phyloP scores from a whole-genome alignment of 2,797 vertebrate genomes.

The Anguilla pacifica region DNA sequence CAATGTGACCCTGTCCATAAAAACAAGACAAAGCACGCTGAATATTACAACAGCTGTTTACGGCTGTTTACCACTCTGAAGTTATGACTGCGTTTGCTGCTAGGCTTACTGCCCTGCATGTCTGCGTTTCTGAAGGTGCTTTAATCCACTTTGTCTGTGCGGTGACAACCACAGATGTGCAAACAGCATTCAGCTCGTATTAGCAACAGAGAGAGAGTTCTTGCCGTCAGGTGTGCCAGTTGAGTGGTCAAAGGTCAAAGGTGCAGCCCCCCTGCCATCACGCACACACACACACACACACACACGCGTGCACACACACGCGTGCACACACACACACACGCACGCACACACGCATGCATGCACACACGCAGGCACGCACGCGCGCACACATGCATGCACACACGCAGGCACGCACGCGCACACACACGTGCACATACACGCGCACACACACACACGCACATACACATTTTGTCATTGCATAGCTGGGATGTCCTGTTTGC shows the following conservation, averaged over 20 bases:
- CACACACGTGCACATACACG: background rate
- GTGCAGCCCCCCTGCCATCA: background rate
- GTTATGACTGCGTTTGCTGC: background rate
- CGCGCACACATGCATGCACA: background rate
- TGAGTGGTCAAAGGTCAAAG: background rate
- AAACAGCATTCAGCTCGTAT: background rate
- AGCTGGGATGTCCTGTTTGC: background rate
- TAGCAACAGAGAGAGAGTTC: background rate
- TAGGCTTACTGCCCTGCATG: background rate
- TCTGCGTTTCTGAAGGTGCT: background rate
- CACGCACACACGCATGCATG: background rate
- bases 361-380: too few species aligned
- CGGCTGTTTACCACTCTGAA: background rate
- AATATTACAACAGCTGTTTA: background rate
- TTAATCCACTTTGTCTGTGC: background rate
- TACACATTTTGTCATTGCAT: background rate
- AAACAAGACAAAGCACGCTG: background rate
- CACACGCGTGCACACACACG: background rate
- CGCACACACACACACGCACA: slow-evolving; percentile 7
- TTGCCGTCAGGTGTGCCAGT: background rate
- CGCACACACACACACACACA: background rate
- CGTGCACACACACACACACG: background rate
- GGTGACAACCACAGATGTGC: background rate
- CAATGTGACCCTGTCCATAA: background rate
- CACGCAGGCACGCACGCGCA: background rate